phyloP scores from a whole-genome alignment of 2,113 vertebrate genomes.

The Sigmodon hispidus region DNA sequence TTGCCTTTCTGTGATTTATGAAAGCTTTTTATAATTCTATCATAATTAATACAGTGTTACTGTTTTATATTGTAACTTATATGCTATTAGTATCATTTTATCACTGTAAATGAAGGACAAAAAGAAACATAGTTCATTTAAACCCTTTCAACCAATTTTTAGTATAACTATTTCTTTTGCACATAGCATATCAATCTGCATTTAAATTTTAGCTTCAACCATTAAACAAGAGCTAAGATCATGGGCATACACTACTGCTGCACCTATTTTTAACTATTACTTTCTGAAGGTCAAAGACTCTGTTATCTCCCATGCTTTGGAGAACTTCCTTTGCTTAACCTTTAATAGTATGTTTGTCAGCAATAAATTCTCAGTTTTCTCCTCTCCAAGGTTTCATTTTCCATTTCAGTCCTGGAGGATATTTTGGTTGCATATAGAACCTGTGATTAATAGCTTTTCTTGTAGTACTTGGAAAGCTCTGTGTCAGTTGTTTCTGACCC shows the following conservation, averaged over 20 bases:
- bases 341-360: neutral
- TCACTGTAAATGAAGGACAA: neutral
- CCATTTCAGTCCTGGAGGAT: neutral
- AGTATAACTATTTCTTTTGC: neutral
- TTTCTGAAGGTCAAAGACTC: neutral
- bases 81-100: neutral
- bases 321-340: neutral
- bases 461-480: neutral
- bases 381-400: neutral
- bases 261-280: neutral
- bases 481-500: neutral
- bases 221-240: neutral
- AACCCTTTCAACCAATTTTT: neutral
- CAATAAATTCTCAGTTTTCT: neutral
- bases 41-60: neutral
- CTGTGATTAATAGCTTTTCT: neutral
- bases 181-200: neutral
- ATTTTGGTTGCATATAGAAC: neutral
- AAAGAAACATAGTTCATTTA: neutral
- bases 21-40: neutral
- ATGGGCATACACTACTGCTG: neutral
- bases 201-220: neutral
- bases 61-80: neutral
- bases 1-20: neutral
- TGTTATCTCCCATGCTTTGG: neutral